A percentile compares a stretch with the other conserved stretches of the same genome.
These are phyloP conservation scores for Mellilla xanthometata DNA, from an alignment of 2,888 invertebrate species.

Conservation along the genomic window DNA sequence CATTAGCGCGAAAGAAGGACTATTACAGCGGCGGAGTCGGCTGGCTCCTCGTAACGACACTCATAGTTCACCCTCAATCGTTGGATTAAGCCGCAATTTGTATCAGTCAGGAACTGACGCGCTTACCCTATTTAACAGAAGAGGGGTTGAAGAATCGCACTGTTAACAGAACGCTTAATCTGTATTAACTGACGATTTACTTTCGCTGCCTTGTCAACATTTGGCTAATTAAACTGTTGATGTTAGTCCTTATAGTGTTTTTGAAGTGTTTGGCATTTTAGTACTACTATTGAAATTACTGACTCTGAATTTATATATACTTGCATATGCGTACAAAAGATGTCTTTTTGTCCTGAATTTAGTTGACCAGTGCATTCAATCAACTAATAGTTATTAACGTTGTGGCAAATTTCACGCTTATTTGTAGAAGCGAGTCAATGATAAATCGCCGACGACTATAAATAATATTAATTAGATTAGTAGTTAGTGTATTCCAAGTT, in stretches of 20 bases:
- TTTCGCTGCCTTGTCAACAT: slow-evolving; percentile 1
- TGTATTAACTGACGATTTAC: slow-evolving; percentile 28
- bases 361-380: too few species aligned
- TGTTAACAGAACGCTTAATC: slow-evolving; percentile 49
- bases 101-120: slow-evolving; percentile 63
- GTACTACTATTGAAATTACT: too few species aligned
- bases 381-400: too few species aligned
- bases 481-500: too few species aligned
- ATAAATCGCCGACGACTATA: too few species aligned
- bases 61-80: slow-evolving; percentile 75
- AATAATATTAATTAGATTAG: too few species aligned
- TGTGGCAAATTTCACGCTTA: too few species aligned
- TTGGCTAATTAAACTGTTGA: slow-evolving; percentile 3
- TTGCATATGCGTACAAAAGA: too few species aligned
- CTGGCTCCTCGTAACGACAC: slow-evolving; percentile 62
- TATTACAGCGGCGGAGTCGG: slow-evolving; percentile 63
- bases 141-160: slow-evolving; percentile 45
- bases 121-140: slow-evolving; percentile 54
- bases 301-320: too few species aligned
- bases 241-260: not conserved
- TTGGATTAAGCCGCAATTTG: slow-evolving; percentile 68
- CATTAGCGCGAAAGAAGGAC: slow-evolving; percentile 71
- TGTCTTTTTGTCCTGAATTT: too few species aligned
- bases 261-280: too few species aligned
- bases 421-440: too few species aligned